Evolutionary conservation across 2,113 vertebrate species (phyloP).

Genomic region (Phrynocephalus versicolor): DNA sequence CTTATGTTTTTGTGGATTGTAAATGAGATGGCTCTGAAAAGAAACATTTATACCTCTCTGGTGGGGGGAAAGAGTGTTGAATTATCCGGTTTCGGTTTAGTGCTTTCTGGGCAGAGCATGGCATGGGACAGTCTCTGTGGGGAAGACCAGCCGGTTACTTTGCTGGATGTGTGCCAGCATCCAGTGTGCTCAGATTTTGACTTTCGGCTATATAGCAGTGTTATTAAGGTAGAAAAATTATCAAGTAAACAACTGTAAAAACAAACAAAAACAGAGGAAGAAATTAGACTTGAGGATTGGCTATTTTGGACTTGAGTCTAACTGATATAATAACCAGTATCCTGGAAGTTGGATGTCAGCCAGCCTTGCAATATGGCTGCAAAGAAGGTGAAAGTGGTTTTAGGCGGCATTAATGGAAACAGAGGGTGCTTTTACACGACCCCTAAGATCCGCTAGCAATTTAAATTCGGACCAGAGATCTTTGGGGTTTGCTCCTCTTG

Average conservation of each 20-base stretch:
- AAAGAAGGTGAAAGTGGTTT: too few relatives aligned
- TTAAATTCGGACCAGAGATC: too few relatives aligned
- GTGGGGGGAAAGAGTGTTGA: constrained; percentile 28
- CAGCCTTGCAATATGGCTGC: too few relatives aligned
- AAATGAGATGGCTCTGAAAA: constrained; percentile 44
- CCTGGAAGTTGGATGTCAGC: too few relatives aligned
- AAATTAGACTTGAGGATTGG: too few relatives aligned
- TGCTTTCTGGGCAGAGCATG: not conserved
- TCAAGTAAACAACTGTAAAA: not conserved
- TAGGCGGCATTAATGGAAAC: too few relatives aligned
- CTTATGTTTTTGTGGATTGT: constrained; percentile 68
- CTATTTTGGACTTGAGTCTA: too few relatives aligned
- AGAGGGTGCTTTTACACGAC: too few relatives aligned
- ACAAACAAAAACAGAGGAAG: too few relatives aligned
- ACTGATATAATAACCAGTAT: too few relatives aligned
- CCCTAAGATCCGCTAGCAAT: too few relatives aligned
- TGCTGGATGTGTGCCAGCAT: not conserved
- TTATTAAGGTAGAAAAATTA: not conserved
- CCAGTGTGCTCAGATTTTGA: not conserved
- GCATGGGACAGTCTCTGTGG: fast-evolving
- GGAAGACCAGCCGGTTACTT: fast-evolving
- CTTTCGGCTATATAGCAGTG: not conserved
- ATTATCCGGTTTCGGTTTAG: not conserved
- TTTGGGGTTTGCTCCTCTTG: too few relatives aligned
- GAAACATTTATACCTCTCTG: constrained; percentile 59